Conservation (phyloP, 2,113 vertebrate species). For the Notechis scutatus region DNA sequence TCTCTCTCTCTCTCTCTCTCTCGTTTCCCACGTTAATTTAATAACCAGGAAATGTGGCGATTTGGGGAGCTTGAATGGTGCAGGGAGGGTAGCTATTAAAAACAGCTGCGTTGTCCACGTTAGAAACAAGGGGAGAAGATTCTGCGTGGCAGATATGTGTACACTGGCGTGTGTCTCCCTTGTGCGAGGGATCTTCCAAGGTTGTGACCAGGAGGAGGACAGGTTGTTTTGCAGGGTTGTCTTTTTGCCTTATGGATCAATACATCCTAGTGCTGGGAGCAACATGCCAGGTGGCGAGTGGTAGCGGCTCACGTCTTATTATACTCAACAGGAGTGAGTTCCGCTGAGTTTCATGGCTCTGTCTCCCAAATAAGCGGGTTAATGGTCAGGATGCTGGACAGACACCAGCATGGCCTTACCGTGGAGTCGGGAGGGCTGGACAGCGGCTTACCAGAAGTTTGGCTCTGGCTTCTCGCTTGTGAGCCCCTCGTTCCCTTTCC, state of each 20-base stretch:
- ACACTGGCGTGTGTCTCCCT: background rate
- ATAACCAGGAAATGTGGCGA: constrained; percentile 53
- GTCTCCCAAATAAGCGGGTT: background rate
- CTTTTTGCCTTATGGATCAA: background rate
- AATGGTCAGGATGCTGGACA: background rate
- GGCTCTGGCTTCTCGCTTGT: background rate
- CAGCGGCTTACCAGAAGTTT: background rate
- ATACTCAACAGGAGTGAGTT: background rate
- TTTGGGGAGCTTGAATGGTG: constrained; percentile 35
- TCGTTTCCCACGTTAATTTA: constrained; percentile 53
- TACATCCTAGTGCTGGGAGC: background rate
- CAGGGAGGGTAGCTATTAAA: constrained; percentile 44
- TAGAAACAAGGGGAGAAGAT: background rate
- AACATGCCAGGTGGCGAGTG: no score
- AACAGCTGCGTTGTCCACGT: background rate
- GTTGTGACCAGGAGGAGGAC: background rate
- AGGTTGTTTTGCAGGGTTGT: background rate
- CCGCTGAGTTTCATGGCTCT: background rate
- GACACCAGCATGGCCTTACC: background rate
- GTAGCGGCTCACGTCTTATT: background rate
- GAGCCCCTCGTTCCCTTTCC: background rate
- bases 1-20: background rate
- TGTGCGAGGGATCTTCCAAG: background rate
- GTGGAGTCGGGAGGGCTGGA: background rate
- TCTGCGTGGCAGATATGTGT: background rate